Evolutionary conservation across 2,888 invertebrate species (phyloP).

Genomic region (Penaeus monodon): DNA sequence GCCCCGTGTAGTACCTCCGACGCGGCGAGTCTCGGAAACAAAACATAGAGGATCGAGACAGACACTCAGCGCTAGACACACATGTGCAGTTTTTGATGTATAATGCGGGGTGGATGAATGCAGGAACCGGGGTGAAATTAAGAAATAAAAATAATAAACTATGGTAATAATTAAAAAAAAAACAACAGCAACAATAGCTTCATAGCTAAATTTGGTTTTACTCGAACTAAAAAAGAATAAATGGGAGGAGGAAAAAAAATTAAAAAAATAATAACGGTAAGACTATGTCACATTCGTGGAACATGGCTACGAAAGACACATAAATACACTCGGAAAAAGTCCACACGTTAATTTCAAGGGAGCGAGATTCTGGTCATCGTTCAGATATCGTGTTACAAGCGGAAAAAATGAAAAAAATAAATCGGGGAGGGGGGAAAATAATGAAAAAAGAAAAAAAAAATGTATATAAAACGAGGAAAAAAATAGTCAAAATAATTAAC

Average conservation of each 20-base stretch:
- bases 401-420: constrained; percentile 15
- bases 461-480: constrained; percentile 5
- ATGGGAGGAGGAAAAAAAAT: not conserved
- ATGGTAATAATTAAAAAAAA: not conserved
- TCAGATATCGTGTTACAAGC: constrained; percentile 35
- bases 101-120: constrained; percentile 37
- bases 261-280: not conserved
- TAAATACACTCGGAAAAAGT: not conserved
- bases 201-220: constrained; percentile 11
- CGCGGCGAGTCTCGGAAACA: constrained; percentile 50
- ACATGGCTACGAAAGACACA: constrained; percentile 4
- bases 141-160: constrained; percentile 26
- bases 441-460: constrained; percentile 4
- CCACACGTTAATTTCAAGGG: not conserved
- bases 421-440: not conserved
- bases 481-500: not conserved
- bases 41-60: constrained; percentile 28
- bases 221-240: constrained; percentile 20
- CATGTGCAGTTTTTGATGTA: constrained; percentile 46
- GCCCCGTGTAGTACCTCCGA: constrained; percentile 45
- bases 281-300: not conserved
- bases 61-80: constrained; percentile 43
- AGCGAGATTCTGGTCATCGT: not conserved
- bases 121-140: constrained; percentile 22
- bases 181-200: constrained; percentile 18